phyloP scores from a whole-genome alignment of 2,113 vertebrate species.

The Paramormyrops kingsleyae region DNA sequence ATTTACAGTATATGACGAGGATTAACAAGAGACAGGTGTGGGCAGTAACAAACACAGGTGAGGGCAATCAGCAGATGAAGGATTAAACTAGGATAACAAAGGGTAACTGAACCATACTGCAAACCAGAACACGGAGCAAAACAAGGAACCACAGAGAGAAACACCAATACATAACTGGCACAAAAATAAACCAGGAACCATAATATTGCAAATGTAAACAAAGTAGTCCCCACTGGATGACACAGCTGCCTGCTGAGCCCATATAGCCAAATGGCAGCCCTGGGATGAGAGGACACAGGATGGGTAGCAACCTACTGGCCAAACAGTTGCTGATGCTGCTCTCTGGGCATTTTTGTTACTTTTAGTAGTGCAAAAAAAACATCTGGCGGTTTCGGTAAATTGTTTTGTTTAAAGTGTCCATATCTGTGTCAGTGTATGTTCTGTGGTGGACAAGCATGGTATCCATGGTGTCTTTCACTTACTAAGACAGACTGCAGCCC shows the following conservation, averaged over 20 bases:
- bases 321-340: neutral
- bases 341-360: neutral
- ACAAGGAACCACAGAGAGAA: neutral
- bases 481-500: neutral
- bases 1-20: neutral
- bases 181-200: neutral
- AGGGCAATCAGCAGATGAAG: neutral
- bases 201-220: neutral
- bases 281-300: neutral
- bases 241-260: neutral
- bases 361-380: neutral
- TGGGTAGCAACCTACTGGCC: neutral
- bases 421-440: neutral
- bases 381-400: neutral
- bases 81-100: neutral
- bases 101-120: neutral
- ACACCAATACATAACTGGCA: neutral
- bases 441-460: neutral
- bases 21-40: neutral
- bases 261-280: neutral
- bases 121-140: neutral
- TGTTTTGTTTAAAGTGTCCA: neutral
- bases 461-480: neutral
- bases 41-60: neutral
- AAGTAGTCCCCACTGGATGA: neutral